Base-by-base conservation (phyloP, 2,797 vertebrate species). In the Glossophaga mutica region DNA sequence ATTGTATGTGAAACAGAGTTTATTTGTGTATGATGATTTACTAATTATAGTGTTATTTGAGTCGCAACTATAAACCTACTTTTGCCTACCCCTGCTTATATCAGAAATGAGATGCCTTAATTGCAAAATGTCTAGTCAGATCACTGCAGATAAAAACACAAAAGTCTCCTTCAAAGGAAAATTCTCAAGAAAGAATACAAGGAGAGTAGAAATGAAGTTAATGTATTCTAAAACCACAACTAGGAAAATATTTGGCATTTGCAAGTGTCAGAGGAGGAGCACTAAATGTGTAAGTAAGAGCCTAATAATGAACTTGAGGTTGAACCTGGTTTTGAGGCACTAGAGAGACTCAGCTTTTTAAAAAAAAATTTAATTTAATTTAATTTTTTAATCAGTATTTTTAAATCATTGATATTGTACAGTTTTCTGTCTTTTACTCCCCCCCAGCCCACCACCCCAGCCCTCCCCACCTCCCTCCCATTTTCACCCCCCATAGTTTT, bases 161-260 rank as follows among this genome's bases (percentile, higher is more conserved):
- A 0, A 0, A 82, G 48, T 92, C 50, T 83, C 78, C 74, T 44
- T 62, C 85, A 78, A 39, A 71, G 24, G 52, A 89, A 93, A 93
- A 71, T 79, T 29, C 26, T 88, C 3, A 50, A 55, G 90, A 81
- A 92, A 89, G 79, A 71, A 71, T 44, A 5, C 52, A 39, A 67
- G 26, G 6, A 70, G 87, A 68, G 26, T 7, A 50, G 50, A 94
- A 78, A 83, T 29, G 65, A 79, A 21, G 73, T 91, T 93, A 87
- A 97, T 94, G 84, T 76, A 87, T 79, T 52, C 73, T 83, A 81
- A 95, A 96, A 7, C 52, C 46, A 62, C 29, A 87, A 86, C 11
- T 10, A 79, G 44, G 37, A 88, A 19, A 89, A 87, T 87, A 81
- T 59, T 81, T 55, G 68, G 37, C 62, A 82, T 93, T 98, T 97